Base-by-base conservation (phyloP, 2,888 invertebrate genomes). In the Cataglyphis livida region DNA sequence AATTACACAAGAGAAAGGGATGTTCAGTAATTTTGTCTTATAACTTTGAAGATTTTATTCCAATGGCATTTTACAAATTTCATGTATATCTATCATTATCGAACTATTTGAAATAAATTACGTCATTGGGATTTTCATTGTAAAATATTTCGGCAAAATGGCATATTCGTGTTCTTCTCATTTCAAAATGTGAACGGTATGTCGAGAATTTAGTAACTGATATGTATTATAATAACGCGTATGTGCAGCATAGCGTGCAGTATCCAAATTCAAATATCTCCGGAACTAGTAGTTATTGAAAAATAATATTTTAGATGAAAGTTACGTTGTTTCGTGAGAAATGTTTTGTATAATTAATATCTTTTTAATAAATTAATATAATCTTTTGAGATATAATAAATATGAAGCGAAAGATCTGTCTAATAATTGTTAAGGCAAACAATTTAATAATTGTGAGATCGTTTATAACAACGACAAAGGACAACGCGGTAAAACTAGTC, bases 201-300 rank as follows among this genome's bases (percentile, higher is more conserved):
- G 32, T 38, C 18, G 48, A 35, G 35, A 25, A 64, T 75, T 64
- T 25, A 51, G 48, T 9, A 51, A 75, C 64, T 51, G n/a, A 64
- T 64, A 32, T 51, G 75, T 35, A 48, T 62, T 59, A 21, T 44
- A 74, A 54, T 10, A 25, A 25, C 1, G 4, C 15, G 4, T n/a
- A 73, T n/a, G 2, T 73, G 18, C 15, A 28, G 0, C 2, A 1
- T 59, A 73, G 38, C 41, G 7, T 12, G 25, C 41, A 73, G n/a
- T 73, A 25, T 59, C 18, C 7, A n/a, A n/a, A 7, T 18, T 18
- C 57, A 28, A 57, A 59, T 71, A 73, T 73, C 7, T 59, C 12
- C 12, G n/a, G 59, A 73, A 41, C 25, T 59, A 73, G 0, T 41
- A 2, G 38, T 59, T 41, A 59, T 0, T n/a, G 1, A 18, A n/a